These are phyloP conservation scores for Pocota personata DNA, from an alignment of 2,888 invertebrate species.

Conservation along the genomic window DNA sequence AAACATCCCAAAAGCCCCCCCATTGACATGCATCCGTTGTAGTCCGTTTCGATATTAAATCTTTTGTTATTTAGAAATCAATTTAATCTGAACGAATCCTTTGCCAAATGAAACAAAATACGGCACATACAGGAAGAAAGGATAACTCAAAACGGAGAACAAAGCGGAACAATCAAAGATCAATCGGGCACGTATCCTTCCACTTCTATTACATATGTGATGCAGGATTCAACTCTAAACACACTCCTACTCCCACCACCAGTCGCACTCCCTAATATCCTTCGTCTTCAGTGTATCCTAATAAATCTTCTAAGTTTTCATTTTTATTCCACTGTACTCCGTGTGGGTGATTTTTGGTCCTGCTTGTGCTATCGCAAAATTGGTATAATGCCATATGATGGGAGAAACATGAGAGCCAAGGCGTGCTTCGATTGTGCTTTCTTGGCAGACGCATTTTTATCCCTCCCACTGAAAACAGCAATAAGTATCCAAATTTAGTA, in stretches of 20 bases:
- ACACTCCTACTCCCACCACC: conserved; percentile 18
- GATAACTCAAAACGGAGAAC: conserved; percentile 64
- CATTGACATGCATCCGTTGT: conserved; percentile 72
- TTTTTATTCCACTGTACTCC: conserved; percentile 62
- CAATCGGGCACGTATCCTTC: conserved; percentile 73
- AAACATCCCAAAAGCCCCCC: conserved; percentile 32
- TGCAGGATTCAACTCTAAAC: conserved; percentile 36
- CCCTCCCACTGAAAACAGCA: conserved; percentile 41
- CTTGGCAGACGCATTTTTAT: conserved; percentile 69
- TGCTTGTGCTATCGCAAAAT: conserved; percentile 56
- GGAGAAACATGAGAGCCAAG: conserved; percentile 65
- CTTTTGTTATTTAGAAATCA: conserved; percentile 72
- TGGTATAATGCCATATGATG: conserved; percentile 73
- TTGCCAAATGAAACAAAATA: conserved; percentile 64
- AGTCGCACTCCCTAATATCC: conserved; percentile 37
- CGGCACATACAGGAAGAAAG: conserved; percentile 24
- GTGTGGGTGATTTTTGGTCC: conserved; percentile 53
- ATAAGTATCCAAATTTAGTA: conserved; percentile 71
- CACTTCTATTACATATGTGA: conserved; percentile 65
- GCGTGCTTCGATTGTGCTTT: conserved; percentile 67
- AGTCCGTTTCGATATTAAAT: conserved; percentile 69
- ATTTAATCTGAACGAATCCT: conserved; percentile 71
- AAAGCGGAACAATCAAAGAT: conserved; percentile 72
- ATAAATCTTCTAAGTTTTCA: conserved; percentile 73
- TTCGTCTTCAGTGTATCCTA: conserved; percentile 69